Percentiles rank a stretch among this genome's conserved stretches.
phyloP scores from a whole-genome alignment of 1,140 invertebrate species.

The Lasioglossum albipes region DNA sequence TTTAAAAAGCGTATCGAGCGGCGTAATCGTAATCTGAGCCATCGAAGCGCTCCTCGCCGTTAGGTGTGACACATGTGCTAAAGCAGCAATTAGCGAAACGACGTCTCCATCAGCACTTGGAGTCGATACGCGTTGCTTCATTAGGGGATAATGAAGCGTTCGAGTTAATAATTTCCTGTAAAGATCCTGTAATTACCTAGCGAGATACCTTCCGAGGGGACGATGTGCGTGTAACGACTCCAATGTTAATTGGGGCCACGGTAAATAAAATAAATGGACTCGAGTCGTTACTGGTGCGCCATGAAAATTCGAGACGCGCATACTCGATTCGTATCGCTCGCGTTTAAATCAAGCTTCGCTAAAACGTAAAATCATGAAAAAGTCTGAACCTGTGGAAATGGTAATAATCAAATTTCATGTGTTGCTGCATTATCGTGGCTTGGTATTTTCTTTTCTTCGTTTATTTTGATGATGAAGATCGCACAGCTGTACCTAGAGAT shows the following conservation, averaged over 20 bases:
- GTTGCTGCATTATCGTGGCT: too few species aligned
- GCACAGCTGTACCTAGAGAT: too few species aligned
- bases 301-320: slow-evolving; percentile 15
- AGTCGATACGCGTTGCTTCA: slow-evolving; percentile 59
- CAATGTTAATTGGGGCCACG: slow-evolving; percentile 55
- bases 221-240: slow-evolving; percentile 29
- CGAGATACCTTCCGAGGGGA: slow-evolving; percentile 10
- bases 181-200: slow-evolving; percentile 53
- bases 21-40: slow-evolving; percentile 46
- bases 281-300: slow-evolving; percentile 3
- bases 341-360: neutral
- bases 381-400: too few species aligned
- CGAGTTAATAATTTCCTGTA: slow-evolving; percentile 66
- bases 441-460: too few species aligned
- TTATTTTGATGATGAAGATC: too few species aligned
- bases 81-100: slow-evolving; percentile 58
- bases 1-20: neutral
- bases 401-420: too few species aligned
- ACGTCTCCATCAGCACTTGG: slow-evolving; percentile 63
- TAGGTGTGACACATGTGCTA: slow-evolving; percentile 45
- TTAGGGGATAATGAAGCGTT: slow-evolving; percentile 63
- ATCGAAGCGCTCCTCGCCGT: slow-evolving; percentile 15
- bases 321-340: neutral
- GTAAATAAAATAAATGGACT: slow-evolving; percentile 47
- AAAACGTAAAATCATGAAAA: too few species aligned